Base-by-base conservation (phyloP, 2,797 vertebrate genomes). In the Scolopax rusticola region DNA sequence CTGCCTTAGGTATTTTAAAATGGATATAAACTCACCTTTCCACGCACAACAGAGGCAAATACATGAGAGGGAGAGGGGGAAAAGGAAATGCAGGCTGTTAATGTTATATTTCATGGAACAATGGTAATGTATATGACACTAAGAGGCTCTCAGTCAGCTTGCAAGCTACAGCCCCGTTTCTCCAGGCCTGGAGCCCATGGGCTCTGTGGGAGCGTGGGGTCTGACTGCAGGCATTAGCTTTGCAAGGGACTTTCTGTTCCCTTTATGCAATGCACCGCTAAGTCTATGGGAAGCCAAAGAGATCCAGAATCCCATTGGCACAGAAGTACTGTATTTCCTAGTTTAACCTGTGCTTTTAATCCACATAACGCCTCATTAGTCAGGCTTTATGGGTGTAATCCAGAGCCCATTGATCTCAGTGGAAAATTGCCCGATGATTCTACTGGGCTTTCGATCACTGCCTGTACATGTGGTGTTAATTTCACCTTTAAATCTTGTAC, bases 311-410 rank as follows among this genome's bases (percentile, higher is more conserved):
- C 82, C 67, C 80, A 90, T 12, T 90, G 89, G 84, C 83, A 84
- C 65, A 84, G 20, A 54, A 59, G 73, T 77, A 67, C 57, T 54
- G 9, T 84, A 59, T 90, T 91, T 95, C 65, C 53, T 90, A 65
- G 40, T 87, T 94, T 73, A 87, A 91, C 87, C 85, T 86, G 68
- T 90, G 85, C 27, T 87, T 88, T 93, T 96, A 96, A 89, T 91
- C 79, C 59, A 51, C 40, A 36, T 86, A 94, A 87, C 53, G 4
- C 79, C 84, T 94, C 63, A 0, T 95, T 91, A 90, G 70, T 93
- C 71, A 89, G 75, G n/a, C 67, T 91, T 96, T 96, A 84, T 88
- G 86, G 80, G 86, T 84, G 80, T 90, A 95, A 95, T 94, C 85
- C 70, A 95, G 88, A 93, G 41, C 47, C 78, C 78, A 83, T 30